Evolutionary conservation across 2,797 vertebrate genomes (phyloP).

Genomic region (Squalus acanthias): DNA sequence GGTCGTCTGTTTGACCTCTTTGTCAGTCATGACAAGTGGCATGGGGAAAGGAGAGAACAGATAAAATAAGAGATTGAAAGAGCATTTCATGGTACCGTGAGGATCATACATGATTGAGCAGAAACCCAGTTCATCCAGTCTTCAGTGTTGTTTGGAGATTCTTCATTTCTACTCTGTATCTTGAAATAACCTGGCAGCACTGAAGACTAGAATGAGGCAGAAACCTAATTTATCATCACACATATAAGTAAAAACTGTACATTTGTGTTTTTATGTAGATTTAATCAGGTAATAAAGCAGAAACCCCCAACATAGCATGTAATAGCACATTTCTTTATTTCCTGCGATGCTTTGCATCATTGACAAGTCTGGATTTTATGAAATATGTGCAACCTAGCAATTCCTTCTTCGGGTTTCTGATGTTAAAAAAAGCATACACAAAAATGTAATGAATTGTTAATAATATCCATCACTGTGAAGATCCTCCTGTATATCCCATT

Average conservation of each 20-base stretch:
- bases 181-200: neutral
- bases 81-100: neutral
- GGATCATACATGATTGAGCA: neutral
- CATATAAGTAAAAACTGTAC: neutral
- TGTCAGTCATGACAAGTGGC: neutral
- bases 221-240: neutral
- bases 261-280: neutral
- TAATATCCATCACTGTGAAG: neutral
- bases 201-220: neutral
- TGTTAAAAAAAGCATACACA: too few relatives aligned
- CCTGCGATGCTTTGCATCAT: neutral
- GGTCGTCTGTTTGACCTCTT: neutral
- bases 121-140: neutral
- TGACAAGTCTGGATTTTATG: neutral
- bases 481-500: neutral
- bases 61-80: neutral
- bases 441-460: neutral
- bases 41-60: neutral
- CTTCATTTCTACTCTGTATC: neutral
- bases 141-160: neutral
- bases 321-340: neutral
- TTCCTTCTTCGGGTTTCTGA: neutral
- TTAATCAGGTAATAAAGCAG: slow-evolving; percentile 2
- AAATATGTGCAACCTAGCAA: neutral
- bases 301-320: neutral